Conservation (phyloP, 2,888 invertebrate species). For the Ophioninae sp. region DNA sequence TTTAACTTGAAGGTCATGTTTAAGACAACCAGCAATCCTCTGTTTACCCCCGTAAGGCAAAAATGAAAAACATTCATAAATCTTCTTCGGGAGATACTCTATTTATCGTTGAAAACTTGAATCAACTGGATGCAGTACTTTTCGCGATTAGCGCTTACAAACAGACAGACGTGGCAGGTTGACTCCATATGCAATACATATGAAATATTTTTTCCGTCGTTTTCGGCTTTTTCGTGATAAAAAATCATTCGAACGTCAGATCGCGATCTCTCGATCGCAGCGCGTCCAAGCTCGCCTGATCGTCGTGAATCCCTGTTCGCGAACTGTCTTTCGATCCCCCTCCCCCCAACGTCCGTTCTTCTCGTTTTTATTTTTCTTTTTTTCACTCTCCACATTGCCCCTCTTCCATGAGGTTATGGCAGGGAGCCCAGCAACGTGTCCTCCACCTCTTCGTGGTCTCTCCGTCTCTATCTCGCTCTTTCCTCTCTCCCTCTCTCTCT, state of each 20-base stretch:
- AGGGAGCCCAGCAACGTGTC: constrained; percentile 54
- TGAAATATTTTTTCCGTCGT: not conserved
- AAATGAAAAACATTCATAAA: too few species aligned
- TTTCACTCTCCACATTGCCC: constrained; percentile 33
- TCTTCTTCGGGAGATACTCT: too few species aligned
- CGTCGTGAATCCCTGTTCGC: constrained; percentile 43
- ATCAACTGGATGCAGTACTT: too few species aligned
- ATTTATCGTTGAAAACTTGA: too few species aligned
- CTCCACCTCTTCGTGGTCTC: constrained; percentile 58
- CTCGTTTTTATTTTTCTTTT: constrained; percentile 15
- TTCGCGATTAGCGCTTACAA: too few species aligned
- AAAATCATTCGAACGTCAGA: not conserved
- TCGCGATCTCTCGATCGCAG: constrained; percentile 45
- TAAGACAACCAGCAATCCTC: too few species aligned
- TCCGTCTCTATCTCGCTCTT: constrained; percentile 27
- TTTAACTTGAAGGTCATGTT: too few species aligned
- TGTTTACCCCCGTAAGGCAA: too few species aligned
- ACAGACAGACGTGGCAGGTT: too few species aligned
- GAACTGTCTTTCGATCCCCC: constrained; percentile 62
- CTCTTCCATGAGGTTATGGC: constrained; percentile 46
- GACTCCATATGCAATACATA: too few species aligned
- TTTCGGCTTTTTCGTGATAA: not conserved
- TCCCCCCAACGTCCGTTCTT: constrained; percentile 49
- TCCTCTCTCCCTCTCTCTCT: constrained; percentile 30
- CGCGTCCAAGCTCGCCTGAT: constrained; percentile 17